These are phyloP conservation scores for Dasypolia templi DNA, from an alignment of 2,888 invertebrate species.

Conservation along the genomic window DNA sequence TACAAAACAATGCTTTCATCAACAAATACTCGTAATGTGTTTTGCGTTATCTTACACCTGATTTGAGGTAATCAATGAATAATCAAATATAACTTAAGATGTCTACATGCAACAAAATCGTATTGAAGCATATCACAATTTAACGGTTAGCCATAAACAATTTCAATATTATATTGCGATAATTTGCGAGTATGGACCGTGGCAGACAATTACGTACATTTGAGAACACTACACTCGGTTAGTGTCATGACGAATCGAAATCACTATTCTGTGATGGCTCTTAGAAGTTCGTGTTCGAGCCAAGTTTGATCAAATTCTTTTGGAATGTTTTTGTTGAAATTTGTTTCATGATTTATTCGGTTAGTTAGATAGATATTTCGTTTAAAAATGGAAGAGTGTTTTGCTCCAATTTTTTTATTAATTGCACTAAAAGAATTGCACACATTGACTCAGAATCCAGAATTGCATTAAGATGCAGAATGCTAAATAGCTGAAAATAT, in stretches of 20 bases:
- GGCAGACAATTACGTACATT: conserved; percentile 71
- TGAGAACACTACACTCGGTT: conserved; percentile 75
- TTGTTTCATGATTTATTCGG: conserved; percentile 33
- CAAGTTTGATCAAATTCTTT: conserved; percentile 63
- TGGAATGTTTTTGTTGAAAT: conserved; percentile 44
- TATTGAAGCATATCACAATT: conserved; percentile 68
- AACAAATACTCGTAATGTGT: conserved; percentile 3
- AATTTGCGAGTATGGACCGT: conserved; percentile 75
- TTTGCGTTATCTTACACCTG: conserved; percentile 19
- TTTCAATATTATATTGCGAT: conserved; percentile 73
- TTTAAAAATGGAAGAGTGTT: background rate
- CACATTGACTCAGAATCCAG: background rate
- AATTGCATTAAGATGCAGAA: background rate
- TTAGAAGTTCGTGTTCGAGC: conserved; percentile 69
- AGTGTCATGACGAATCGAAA: conserved; percentile 82
- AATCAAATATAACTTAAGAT: conserved; percentile 37
- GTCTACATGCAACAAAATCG: conserved; percentile 56
- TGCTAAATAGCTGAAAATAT: conserved; percentile 18
- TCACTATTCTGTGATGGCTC: conserved; percentile 74
- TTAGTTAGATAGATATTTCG: conserved; percentile 33
- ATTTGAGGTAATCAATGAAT: conserved; percentile 27
- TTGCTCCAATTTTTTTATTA: background rate
- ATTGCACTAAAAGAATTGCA: background rate
- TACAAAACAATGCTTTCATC: conserved; percentile 16
- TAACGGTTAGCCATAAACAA: conserved; percentile 63